Evolutionary conservation across 1,140 invertebrate genomes (phyloP).

Genomic region (Branchinecta lindahli): DNA sequence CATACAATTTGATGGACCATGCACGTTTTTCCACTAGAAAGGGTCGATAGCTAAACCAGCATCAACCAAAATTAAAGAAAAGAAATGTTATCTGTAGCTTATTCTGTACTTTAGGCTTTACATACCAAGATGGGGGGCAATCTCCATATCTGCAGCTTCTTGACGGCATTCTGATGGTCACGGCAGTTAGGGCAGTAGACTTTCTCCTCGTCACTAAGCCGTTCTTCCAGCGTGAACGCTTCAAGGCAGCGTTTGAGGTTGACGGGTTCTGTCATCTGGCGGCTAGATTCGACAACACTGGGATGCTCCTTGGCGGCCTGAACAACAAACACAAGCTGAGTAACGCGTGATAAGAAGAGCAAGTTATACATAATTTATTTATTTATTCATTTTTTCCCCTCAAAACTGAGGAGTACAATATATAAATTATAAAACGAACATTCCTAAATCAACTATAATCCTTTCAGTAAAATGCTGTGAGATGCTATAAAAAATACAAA

Average conservation of each 20-base stretch:
- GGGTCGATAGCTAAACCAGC: too few species aligned
- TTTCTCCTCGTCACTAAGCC: slow-evolving; percentile 52
- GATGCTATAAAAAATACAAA: too few species aligned
- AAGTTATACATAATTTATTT: slow-evolving; percentile 15
- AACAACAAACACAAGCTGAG: slow-evolving; percentile 4
- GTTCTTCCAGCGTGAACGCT: slow-evolving; percentile 69
- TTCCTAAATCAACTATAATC: too few species aligned
- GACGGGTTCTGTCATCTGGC: slow-evolving; percentile 56
- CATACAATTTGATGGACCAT: too few species aligned
- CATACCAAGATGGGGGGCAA: slow-evolving; percentile 65
- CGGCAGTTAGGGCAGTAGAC: slow-evolving; percentile 70
- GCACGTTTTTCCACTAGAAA: too few species aligned
- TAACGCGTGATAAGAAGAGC: slow-evolving; percentile 9
- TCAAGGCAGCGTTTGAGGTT: slow-evolving; percentile 58
- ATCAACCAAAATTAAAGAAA: too few species aligned
- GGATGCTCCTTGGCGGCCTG: slow-evolving; percentile 52
- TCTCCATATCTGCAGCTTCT: slow-evolving; percentile 77
- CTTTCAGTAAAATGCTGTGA: too few species aligned
- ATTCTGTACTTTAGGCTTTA: too few species aligned
- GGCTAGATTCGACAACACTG: slow-evolving; percentile 47
- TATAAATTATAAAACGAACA: too few species aligned
- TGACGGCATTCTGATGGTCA: slow-evolving; percentile 60
- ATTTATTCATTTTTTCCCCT: too few species aligned
- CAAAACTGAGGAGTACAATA: too few species aligned
- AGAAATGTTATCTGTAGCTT: too few species aligned